Conservation (phyloP, 2,113 vertebrate genomes). For the Mesembrinibis cayennensis region DNA sequence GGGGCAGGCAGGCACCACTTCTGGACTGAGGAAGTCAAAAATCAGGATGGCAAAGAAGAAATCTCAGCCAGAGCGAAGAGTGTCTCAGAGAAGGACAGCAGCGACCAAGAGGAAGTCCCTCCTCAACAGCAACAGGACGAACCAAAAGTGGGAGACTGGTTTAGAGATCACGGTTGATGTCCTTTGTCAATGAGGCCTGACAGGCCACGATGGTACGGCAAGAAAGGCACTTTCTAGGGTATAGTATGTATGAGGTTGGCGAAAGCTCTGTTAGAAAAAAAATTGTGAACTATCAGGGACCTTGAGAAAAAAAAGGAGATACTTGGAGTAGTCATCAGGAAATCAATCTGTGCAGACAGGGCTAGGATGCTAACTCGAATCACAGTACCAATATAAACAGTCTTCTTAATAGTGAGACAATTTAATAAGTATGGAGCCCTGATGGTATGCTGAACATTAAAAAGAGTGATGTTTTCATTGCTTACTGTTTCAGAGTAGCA, state of each 20-base stretch:
- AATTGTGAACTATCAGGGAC: neutral
- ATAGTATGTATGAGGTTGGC: neutral
- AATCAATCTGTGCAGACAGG: neutral
- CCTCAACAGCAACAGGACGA: neutral
- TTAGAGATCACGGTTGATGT: neutral
- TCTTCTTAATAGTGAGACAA: neutral
- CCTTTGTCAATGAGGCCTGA: neutral
- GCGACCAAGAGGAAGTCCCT: neutral
- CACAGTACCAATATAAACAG: neutral
- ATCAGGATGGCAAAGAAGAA: neutral
- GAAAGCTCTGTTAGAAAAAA: neutral
- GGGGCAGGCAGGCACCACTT: neutral
- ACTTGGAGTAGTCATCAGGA: neutral
- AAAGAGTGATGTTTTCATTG: neutral
- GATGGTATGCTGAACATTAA: neutral
- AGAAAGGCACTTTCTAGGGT: neutral
- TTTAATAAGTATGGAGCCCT: neutral
- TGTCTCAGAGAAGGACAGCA: neutral
- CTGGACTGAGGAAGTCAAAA: neutral
- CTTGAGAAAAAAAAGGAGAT: neutral
- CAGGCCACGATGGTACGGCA: neutral
- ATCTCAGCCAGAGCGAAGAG: neutral
- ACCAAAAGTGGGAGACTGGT: rapidly evolving
- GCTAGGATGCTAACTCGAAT: neutral
- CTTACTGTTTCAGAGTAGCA: neutral